Conservation (phyloP, 2,888 invertebrate genomes). For the Brassicogethes aeneus region DNA sequence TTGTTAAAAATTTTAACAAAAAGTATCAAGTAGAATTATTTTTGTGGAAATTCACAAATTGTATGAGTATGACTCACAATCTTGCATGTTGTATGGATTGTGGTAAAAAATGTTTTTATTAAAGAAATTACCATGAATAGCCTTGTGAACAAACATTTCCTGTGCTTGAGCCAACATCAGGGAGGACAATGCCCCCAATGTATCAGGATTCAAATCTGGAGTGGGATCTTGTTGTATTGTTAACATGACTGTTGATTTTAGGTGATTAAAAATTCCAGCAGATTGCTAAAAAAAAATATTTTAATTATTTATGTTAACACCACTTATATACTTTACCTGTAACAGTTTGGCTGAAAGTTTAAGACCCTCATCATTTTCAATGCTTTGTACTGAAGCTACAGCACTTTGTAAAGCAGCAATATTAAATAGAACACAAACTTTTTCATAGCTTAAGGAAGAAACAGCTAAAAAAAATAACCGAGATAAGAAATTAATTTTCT, state of each 20-base stretch:
- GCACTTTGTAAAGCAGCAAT: constrained; percentile 89
- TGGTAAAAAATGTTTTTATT: not conserved
- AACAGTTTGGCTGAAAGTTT: constrained; percentile 87
- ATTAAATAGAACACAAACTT: constrained; percentile 91
- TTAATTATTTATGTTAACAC: constrained; percentile 1
- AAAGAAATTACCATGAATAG: constrained; percentile 58
- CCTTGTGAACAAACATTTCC: constrained; percentile 93
- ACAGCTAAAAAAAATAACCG: constrained; percentile 53
- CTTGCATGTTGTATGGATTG: not conserved
- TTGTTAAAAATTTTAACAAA: no score
- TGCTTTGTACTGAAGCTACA: constrained; percentile 74
- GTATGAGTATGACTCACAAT: no score
- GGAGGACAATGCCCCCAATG: constrained; percentile 73
- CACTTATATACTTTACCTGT: no score
- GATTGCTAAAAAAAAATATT: constrained; percentile 56
- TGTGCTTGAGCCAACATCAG: constrained; percentile 98
- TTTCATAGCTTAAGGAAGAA: constrained; percentile 84
- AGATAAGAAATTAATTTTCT: not conserved
- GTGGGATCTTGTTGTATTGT: constrained; percentile 93
- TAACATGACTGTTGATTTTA: constrained; percentile 72
- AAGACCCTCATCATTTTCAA: constrained; percentile 87
- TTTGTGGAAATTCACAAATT: no score
- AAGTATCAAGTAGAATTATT: no score
- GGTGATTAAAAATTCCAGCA: constrained; percentile 78
- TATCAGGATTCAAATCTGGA: constrained; percentile 89